Conservation (phyloP, 2,797 vertebrate genomes). For the Brachyalestes nurse region DNA sequence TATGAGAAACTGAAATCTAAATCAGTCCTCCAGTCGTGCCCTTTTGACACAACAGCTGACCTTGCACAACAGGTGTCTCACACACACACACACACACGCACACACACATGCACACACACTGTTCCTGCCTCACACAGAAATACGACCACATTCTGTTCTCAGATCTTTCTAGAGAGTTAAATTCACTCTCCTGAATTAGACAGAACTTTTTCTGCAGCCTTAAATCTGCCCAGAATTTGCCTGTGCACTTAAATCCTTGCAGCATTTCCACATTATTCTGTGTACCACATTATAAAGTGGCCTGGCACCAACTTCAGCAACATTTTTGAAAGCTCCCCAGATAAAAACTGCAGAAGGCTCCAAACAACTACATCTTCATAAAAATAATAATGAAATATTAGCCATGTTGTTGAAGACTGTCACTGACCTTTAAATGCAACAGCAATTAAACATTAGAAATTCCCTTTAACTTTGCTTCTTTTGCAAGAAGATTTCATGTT, state of each 20-base stretch:
- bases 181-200: neutral
- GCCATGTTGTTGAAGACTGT: conserved; percentile 39
- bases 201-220: neutral
- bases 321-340: conserved; percentile 5
- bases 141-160: neutral
- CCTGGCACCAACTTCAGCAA: conserved; percentile 10
- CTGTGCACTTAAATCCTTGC: neutral
- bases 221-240: no score
- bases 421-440: neutral
- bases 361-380: neutral
- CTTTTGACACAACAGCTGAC: conserved; percentile 29
- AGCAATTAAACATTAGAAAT: neutral
- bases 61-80: conserved; percentile 43
- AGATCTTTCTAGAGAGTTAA: neutral
- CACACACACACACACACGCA: conserved; percentile 12
- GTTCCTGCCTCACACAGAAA: conserved; percentile 11
- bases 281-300: neutral
- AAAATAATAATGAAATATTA: conserved; percentile 4
- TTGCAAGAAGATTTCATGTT: conserved; percentile 5
- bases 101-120: conserved; percentile 19
- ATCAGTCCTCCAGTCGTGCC: conserved; percentile 9
- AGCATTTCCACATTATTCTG: neutral
- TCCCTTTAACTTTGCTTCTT: conserved; percentile 1
- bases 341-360: conserved; percentile 11
- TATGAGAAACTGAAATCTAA: conserved; percentile 7